Evolutionary conservation across 2,113 vertebrate genomes (phyloP).

Genomic region (Piliocolobus tephrosceles): DNA sequence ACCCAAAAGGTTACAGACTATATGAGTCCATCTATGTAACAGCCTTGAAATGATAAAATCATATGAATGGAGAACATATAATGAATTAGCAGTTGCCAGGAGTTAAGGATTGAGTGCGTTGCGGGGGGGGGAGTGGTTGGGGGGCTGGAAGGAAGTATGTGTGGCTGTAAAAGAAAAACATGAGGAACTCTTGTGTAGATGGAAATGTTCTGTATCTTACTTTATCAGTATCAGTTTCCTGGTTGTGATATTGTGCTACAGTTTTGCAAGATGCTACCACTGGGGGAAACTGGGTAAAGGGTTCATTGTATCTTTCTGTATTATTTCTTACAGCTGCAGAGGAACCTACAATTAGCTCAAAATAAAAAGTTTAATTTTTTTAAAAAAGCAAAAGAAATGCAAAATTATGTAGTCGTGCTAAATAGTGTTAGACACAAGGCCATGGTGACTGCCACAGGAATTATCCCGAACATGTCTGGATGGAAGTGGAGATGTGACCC

Average conservation of each 20-base stretch:
- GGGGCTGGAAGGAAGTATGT: too few species aligned
- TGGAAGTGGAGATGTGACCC: background rate
- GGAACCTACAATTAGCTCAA: background rate
- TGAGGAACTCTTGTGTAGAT: background rate
- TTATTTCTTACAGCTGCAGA: background rate
- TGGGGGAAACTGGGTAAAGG: background rate
- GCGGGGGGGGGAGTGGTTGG: background rate
- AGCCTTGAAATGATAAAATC: background rate
- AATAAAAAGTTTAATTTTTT: background rate
- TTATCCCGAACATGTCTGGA: background rate
- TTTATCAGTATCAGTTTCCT: background rate
- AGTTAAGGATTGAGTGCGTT: background rate
- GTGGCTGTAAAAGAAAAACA: background rate
- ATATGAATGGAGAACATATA: background rate
- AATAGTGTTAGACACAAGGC: background rate
- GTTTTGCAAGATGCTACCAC: background rate
- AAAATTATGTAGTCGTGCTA: background rate
- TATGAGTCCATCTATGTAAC: background rate
- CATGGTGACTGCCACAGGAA: background rate
- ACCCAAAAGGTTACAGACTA: background rate
- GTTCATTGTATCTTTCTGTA: background rate
- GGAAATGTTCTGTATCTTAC: background rate
- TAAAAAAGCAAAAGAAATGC: background rate
- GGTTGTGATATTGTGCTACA: background rate
- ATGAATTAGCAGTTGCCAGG: background rate